Percentiles rank a stretch among this genome's conserved stretches.
Conservation (phyloP, 2,888 invertebrate genomes). For the Diploptera punctata region DNA sequence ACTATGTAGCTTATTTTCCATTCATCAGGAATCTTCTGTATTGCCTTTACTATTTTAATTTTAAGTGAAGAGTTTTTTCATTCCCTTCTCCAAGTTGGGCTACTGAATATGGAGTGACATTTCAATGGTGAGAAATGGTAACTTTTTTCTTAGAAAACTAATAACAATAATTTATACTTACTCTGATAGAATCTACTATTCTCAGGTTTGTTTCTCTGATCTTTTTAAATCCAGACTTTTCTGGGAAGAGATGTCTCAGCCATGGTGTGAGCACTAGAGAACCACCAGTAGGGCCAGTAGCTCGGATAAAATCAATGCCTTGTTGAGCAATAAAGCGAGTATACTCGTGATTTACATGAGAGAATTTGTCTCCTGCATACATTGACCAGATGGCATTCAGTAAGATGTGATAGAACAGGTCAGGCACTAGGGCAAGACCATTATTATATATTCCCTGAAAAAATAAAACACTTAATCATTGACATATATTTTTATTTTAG, state of each 20-base stretch:
- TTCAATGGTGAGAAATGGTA: no score
- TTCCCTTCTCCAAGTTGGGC: no score
- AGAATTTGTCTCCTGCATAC: conserved; percentile 19
- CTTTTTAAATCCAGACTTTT: conserved; percentile 62
- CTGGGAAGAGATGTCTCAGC: conserved; percentile 65
- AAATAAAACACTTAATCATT: not conserved
- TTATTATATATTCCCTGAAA: not conserved
- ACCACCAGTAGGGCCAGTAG: conserved; percentile 65
- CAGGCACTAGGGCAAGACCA: conserved; percentile 4
- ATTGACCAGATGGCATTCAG: conserved; percentile 16
- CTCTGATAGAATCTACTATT: conserved; percentile 61
- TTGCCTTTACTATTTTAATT: no score
- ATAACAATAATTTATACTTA: no score
- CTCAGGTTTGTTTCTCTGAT: conserved; percentile 58
- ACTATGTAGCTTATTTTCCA: no score
- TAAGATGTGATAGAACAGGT: conserved; percentile 1
- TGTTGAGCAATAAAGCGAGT: conserved; percentile 46
- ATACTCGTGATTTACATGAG: not conserved
- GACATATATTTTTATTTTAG: no score
- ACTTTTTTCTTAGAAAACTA: no score
- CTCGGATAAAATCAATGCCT: conserved; percentile 62
- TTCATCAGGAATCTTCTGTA: no score
- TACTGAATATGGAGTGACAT: no score
- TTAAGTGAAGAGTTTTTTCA: no score
- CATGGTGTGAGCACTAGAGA: conserved; percentile 65